Conservation (phyloP, 2,888 invertebrate species). For the Cephus pygmeus region DNA sequence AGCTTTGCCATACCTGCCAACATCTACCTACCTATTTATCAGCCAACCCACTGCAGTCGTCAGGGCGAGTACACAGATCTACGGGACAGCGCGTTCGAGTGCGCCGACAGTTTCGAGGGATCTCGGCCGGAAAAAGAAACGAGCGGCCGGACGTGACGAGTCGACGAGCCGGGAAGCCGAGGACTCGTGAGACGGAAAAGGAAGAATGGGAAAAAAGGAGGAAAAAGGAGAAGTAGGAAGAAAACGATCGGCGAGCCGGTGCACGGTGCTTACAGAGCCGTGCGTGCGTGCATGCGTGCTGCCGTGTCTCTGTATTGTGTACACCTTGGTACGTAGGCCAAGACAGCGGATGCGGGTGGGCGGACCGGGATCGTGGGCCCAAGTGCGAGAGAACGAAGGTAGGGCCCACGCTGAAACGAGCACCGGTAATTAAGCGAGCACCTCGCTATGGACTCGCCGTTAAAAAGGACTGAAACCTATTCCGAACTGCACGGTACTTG, state of each 20-base stretch:
- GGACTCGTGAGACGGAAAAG: background rate
- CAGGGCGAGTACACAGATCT: background rate
- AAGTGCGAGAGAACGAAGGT: constrained; percentile 20
- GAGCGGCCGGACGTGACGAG: constrained; percentile 1
- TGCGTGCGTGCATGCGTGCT: background rate
- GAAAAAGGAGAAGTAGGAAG: constrained; percentile 7
- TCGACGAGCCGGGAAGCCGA: constrained; percentile 8
- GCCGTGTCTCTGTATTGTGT: constrained; percentile 11
- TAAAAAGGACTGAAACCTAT: constrained; percentile 7
- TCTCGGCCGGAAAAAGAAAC: background rate
- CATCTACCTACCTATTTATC: constrained; percentile 9
- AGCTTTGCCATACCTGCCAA: background rate
- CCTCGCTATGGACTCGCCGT: constrained; percentile 10
- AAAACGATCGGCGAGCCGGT: constrained; percentile 9
- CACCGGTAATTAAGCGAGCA: constrained; percentile 16
- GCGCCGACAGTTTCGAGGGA: background rate
- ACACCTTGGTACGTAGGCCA: constrained; percentile 40
- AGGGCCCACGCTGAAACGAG: constrained; percentile 16
- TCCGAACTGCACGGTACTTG: background rate
- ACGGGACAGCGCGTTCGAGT: background rate
- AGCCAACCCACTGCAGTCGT: background rate
- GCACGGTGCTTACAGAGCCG: background rate
- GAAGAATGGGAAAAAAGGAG: constrained; percentile 9
- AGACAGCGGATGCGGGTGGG: constrained; percentile 56
- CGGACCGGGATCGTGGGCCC: constrained; percentile 49